Evolutionary conservation across 2,113 vertebrate species (phyloP), one percentile per base, ranked within the genome.

Genomic region (Cebus imitator): DNA sequence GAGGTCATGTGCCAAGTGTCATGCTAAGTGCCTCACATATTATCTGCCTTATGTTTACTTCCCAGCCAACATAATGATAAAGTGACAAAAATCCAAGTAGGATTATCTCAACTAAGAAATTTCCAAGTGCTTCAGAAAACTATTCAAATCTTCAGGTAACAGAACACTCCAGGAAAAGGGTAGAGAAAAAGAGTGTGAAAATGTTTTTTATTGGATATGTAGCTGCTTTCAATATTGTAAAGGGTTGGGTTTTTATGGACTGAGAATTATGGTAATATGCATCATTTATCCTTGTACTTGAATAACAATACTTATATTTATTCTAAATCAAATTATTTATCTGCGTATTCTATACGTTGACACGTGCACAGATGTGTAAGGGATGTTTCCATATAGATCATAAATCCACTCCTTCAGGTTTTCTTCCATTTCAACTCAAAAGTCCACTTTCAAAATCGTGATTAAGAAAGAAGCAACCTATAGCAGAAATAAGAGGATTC

Each of bases 181-280:
- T 48, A 90, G 11, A 64, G 6, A 90, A 79, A 79, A 92, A 95
- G 27, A 45, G n/a, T 13, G 81, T 48, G 83, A 87, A 75, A 79
- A 48, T 50, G 58, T 25, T 48, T 92, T n/a, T 78, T 9, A 72
- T 78, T 9, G 80, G 32, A 78, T 45, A 57, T 40, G 14, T 30
- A 75, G 40, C 4, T 87, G n/a, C 43, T 94, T 81, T 82, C 52
- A 80, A n/a, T 68, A 80, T 83, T 84, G 96, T 73, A 76, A 94
- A 97, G 23, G 27, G 13, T 37, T 76, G 17, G 20, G 0, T 73
- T 90, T 89, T 87, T 92, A 82, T 55, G 25, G 35, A 82, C 75
- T 75, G 8, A 21, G 16, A 81, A 80, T 79, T 40, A 61, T 55
- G 3, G 14, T 66, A 45, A 70, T 88, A 37, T 17, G 37, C 12